phyloP scores from a whole-genome alignment of 1,140 invertebrate genomes.

The Calliphora vicina region DNA sequence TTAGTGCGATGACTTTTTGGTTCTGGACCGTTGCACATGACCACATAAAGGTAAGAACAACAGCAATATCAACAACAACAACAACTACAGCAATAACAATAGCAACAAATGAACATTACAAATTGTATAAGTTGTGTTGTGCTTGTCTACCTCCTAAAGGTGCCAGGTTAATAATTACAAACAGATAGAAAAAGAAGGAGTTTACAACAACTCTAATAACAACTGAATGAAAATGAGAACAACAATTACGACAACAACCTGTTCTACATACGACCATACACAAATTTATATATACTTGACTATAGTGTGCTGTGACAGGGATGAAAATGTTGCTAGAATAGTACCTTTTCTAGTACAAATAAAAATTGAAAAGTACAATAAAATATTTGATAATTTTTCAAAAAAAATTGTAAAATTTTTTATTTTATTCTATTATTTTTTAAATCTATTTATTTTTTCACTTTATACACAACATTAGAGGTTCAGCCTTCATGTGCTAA shows the following conservation, averaged over 20 bases:
- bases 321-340: too few species aligned
- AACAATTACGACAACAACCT: not conserved
- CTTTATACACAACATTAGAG: too few species aligned
- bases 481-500: too few species aligned
- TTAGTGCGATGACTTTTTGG: not conserved
- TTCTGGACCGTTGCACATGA: constrained; percentile 11
- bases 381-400: too few species aligned
- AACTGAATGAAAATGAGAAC: not conserved
- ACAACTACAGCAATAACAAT: too few species aligned
- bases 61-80: not conserved
- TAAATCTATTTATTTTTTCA: too few species aligned
- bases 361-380: too few species aligned
- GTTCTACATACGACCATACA: not conserved
- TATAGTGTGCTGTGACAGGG: not conserved
- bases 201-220: constrained; percentile 6
- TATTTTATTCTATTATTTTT: too few species aligned
- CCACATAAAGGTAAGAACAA: not conserved
- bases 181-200: not conserved
- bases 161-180: constrained; percentile 16
- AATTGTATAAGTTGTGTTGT: not conserved
- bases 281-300: not conserved
- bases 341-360: too few species aligned
- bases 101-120: not conserved
- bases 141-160: not conserved
- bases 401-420: too few species aligned